A percentile compares a stretch with the other conserved stretches of the same genome.
Conservation (phyloP, 2,113 vertebrate genomes). For the Setophaga petechia region DNA sequence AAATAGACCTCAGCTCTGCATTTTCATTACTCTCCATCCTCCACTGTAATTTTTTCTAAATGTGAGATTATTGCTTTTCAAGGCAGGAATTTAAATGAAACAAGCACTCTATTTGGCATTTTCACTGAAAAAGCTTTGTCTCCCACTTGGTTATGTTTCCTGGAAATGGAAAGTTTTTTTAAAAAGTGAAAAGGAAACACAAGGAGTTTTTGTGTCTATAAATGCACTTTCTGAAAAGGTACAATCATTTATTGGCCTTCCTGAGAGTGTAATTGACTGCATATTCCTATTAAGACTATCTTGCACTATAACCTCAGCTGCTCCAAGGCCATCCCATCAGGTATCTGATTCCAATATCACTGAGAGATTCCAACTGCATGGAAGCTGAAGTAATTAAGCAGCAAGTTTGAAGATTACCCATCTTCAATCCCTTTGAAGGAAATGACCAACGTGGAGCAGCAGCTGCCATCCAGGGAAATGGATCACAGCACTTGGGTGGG, state of each 20-base stretch:
- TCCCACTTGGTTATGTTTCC: constrained; percentile 54
- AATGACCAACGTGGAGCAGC: constrained; percentile 48
- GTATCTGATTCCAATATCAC: constrained; percentile 70
- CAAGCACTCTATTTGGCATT: constrained; percentile 28
- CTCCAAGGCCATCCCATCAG: not conserved
- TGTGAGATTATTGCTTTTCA: constrained; percentile 33
- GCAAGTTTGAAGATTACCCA: constrained; percentile 54
- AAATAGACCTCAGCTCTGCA: not conserved
- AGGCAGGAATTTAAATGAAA: constrained; percentile 56
- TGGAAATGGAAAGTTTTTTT: constrained; percentile 11
- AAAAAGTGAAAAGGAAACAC: not conserved
- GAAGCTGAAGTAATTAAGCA: constrained; percentile 76
- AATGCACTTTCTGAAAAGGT: constrained; percentile 18
- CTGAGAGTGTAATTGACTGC: constrained; percentile 55
- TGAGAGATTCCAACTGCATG: constrained; percentile 46
- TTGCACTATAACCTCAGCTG: constrained; percentile 6
- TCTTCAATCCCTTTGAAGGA: constrained; percentile 60
- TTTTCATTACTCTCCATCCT: constrained; percentile 11
- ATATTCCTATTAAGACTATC: constrained; percentile 37
- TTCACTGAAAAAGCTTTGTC: constrained; percentile 34
- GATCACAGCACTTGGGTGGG: not conserved
- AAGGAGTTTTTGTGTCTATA: not conserved
- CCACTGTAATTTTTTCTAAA: constrained; percentile 14
- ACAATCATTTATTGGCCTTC: constrained; percentile 49
- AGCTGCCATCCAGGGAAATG: not conserved